A percentile compares a stretch with the other conserved stretches of the same genome.
These are phyloP conservation scores for Potamilus streckersoni DNA, from an alignment of 1,140 invertebrate species.

Conservation along the genomic window DNA sequence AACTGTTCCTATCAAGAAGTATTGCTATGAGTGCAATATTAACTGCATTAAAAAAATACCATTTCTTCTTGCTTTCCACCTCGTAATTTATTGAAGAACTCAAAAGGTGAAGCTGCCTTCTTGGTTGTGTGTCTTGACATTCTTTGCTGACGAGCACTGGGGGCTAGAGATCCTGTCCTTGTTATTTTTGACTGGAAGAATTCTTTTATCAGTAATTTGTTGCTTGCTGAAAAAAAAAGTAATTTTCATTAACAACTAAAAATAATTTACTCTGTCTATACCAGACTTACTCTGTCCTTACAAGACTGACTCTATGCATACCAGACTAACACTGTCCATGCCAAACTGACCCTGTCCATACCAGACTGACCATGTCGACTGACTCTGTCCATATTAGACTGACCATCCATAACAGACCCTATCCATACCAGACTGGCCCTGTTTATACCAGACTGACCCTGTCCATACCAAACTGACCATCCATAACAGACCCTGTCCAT, in stretches of 20 bases:
- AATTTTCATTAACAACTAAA: too few species aligned
- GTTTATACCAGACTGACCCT: too few species aligned
- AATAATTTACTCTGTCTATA: too few species aligned
- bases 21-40: neutral
- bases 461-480: too few species aligned
- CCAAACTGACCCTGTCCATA: neutral
- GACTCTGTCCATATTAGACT: too few species aligned
- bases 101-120: conserved; percentile 31
- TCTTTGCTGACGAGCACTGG: conserved; percentile 50
- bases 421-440: too few species aligned
- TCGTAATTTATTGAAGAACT: conserved; percentile 43
- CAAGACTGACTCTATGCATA: too few species aligned
- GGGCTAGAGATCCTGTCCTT: conserved; percentile 53
- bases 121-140: conserved; percentile 17
- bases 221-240: conserved; percentile 41
- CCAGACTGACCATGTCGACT: too few species aligned
- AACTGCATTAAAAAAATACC: neutral
- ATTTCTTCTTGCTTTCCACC: conserved; percentile 30
- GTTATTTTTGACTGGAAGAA: conserved; percentile 52
- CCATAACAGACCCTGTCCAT: too few species aligned
- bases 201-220: conserved; percentile 49
- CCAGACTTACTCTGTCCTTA: neutral
- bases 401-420: too few species aligned
- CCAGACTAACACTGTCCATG: too few species aligned
- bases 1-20: neutral